Base-by-base conservation (phyloP, 2,113 vertebrate genomes). In the Anarrhichthys ocellatus region DNA sequence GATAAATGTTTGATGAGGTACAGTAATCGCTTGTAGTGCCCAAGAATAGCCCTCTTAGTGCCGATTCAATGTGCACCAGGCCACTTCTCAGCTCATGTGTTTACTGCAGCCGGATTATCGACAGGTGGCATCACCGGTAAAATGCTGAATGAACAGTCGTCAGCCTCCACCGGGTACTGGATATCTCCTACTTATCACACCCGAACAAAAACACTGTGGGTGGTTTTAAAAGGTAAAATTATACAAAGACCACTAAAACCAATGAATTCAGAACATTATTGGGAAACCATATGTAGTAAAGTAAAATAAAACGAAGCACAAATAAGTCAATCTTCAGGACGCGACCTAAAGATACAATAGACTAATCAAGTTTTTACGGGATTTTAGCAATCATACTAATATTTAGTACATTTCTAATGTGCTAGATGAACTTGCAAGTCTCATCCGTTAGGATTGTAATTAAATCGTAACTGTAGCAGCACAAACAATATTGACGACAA, bases 1-100 rank as follows among this genome's bases (percentile, higher is more conserved):
- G 84, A 92, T 92, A 72, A 89, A 93, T 93, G 69, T 94, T 94
- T 93, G 48, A 94, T 92, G 84, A 92, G 81, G 18, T 58, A 78
- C 83, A 86, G 74, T 88, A 89, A 93, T 91, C 87, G 80, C 59
- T 61, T 89, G 73, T 85, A 80, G 89, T 87, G 46, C 22, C 66
- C 65, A 77, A 87, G 82, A 91, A 93, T 87, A 90, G 85, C 50
- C 69, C 72, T 78, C 76, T 86, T 80, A 85, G 89, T 86, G 88
- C 86, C 87, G 87, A 90, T 92, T 93, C 82, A 91, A 7, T 84
- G 75, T 79, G 85, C 85, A 70, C 77, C 52, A 34, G 50, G 76
- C 46, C 29, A 7, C 80, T 71, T 59, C 75, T 72, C 70, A 27
- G 73, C 62, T 85, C 85, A 44, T 73, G 70, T 88, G 84, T 86